Evolutionary conservation across 2,113 vertebrate species (phyloP).

Genomic region (Triplophysa dalaica): DNA sequence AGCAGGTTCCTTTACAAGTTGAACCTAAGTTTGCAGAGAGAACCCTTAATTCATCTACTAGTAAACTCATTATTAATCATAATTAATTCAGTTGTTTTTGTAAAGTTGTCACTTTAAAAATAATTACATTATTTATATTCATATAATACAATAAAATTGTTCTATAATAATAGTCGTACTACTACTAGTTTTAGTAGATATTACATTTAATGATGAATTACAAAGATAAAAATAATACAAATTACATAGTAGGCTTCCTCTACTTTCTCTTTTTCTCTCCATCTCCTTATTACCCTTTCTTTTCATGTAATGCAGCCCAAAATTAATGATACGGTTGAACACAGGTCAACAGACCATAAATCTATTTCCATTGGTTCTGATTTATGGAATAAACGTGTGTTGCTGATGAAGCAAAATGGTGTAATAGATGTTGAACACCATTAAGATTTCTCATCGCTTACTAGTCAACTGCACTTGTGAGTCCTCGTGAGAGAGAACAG

Average conservation of each 20-base stretch:
- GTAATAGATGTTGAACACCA: slow-evolving; percentile 56
- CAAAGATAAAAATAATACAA: neutral
- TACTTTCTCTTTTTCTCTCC: neutral
- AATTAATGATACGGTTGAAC: slow-evolving; percentile 49
- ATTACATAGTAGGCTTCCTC: neutral
- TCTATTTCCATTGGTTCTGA: slow-evolving; percentile 50
- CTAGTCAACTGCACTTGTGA: neutral
- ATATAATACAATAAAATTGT: too few relatives aligned
- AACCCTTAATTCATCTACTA: neutral
- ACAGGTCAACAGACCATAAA: slow-evolving; percentile 57
- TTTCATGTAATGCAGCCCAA: neutral
- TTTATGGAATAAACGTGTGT: slow-evolving; percentile 55
- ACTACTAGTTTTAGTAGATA: too few relatives aligned
- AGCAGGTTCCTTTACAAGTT: neutral
- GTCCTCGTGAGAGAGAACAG: neutral
- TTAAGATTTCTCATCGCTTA: slow-evolving; percentile 47
- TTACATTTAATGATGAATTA: neutral
- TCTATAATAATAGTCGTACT: too few relatives aligned
- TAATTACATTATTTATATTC: too few relatives aligned
- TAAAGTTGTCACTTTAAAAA: too few relatives aligned
- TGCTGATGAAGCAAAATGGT: slow-evolving; percentile 61
- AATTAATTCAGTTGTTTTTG: neutral
- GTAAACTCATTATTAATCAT: neutral
- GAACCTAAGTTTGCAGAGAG: neutral
- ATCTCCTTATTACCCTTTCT: neutral